Evolutionary conservation across 2,888 invertebrate genomes (phyloP), one percentile per base, ranked within the genome.

Genomic region (Amiota communis): DNA sequence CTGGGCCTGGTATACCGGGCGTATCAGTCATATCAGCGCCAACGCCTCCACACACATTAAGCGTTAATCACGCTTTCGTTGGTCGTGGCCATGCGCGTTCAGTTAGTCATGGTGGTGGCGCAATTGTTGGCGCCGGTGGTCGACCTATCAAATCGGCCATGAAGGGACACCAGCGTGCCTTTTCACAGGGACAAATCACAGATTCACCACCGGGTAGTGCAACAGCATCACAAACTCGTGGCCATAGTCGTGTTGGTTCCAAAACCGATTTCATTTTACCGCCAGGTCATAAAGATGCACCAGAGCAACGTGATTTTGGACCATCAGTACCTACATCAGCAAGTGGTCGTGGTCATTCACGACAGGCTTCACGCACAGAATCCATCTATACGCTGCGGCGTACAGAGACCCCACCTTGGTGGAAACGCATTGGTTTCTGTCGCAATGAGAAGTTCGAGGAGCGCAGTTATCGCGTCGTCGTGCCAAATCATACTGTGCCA

Each of bases 241-340:
- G 95, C 0, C 96, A 96, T 91, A 95, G 93, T 88, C 93, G 96
- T 67, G 93, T 95, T 46, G 95, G 95, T 75, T 96, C 96, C 76
- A 95, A 95, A 87, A 97, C 97, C 1, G 97, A 97, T 87, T 97
- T 97, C 86, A 96, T 96, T 80, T 91, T 97, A 75, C 97, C 97
- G 0, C 95, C 96, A 0, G 96, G 95, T 0, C 96, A 97, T 88
- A 93, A 95, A 80, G 96, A 96, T 78, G 90, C 91, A 49, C 94
- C 95, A 85, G 93, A 94, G 78, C 46, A 95, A 77, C 91, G 92
- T 17, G 90, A 91, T 15, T 85, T 87, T 47, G 87, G 86, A 0
- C 84, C 87, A 10, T 90, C 91, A 1, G 89, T 88, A 64, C 89
- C 89, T 65, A 91, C 89, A 59, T 91, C 90, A 83, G 88, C 92